phyloP scores from a whole-genome alignment of 2,888 invertebrate species.

The Clanis bilineata region DNA sequence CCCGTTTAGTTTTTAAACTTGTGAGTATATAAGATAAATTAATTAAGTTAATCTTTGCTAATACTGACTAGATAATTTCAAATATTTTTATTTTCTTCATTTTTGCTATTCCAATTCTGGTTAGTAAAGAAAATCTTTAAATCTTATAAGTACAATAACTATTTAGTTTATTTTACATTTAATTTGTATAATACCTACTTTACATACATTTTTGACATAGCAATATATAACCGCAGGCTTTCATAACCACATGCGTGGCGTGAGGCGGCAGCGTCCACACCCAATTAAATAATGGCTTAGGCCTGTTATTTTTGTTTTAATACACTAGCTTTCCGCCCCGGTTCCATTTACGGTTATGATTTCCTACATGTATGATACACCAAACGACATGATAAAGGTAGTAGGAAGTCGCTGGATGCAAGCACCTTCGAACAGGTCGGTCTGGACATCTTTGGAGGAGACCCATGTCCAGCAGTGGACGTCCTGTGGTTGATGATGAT shows the following conservation, averaged over 20 bases:
- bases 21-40: no score
- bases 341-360: slow-evolving; percentile 4
- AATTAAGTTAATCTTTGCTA: no score
- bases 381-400: background rate
- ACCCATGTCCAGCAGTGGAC: no score
- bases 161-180: background rate
- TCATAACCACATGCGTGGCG: slow-evolving; percentile 43
- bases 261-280: no score
- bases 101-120: no score
- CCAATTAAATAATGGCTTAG: slow-evolving; percentile 75
- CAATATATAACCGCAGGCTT: background rate
- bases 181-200: background rate
- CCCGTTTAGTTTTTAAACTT: no score
- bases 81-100: no score
- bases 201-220: background rate
- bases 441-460: no score
- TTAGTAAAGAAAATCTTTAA: no score
- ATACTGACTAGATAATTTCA: no score
- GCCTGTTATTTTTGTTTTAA: slow-evolving; percentile 70
- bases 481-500: no score
- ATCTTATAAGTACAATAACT: background rate
- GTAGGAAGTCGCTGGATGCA: background rate
- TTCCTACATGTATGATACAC: background rate
- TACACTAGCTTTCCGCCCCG: slow-evolving; percentile 44
- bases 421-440: no score